phyloP scores from a whole-genome alignment of 35 echinoderm and acorn worm species.

The Patiria miniata region DNA sequence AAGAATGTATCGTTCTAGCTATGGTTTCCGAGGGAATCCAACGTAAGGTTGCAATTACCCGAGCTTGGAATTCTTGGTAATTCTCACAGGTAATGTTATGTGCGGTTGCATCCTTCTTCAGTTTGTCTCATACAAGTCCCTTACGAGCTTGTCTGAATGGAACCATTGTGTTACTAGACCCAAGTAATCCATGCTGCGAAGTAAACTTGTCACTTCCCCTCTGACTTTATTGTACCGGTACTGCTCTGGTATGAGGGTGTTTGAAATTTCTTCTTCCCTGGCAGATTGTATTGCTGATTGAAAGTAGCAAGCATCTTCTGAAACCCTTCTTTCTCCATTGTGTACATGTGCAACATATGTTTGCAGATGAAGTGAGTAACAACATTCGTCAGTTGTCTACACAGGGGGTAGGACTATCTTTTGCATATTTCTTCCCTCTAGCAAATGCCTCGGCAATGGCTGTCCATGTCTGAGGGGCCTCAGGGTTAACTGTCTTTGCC shows the following conservation, averaged over 20 bases:
- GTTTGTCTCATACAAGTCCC: too few relatives aligned
- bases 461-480: neutral
- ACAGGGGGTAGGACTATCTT: neutral
- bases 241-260: slow-evolving; percentile 13
- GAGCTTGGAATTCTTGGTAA: too few relatives aligned
- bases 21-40: too few relatives aligned
- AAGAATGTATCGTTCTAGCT: too few relatives aligned
- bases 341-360: slow-evolving; percentile 26
- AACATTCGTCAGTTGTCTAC: slow-evolving; percentile 28
- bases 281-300: slow-evolving; percentile 30
- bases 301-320: slow-evolving; percentile 15
- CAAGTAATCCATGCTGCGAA: slow-evolving; percentile 15
- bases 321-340: slow-evolving; percentile 38
- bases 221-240: slow-evolving; percentile 37
- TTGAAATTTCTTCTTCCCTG: slow-evolving; percentile 32
- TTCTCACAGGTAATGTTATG: too few relatives aligned
- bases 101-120: too few relatives aligned
- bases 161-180: slow-evolving; percentile 26
- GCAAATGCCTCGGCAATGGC: neutral
- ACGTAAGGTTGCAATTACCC: too few relatives aligned
- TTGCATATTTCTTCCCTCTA: neutral
- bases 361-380: slow-evolving; percentile 38
- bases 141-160: too few relatives aligned
- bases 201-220: neutral
- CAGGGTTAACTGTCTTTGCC: neutral